These are phyloP conservation scores for Beaufortia kweichowensis DNA, from an alignment of 2,113 vertebrate genomes.

Conservation along the genomic window DNA sequence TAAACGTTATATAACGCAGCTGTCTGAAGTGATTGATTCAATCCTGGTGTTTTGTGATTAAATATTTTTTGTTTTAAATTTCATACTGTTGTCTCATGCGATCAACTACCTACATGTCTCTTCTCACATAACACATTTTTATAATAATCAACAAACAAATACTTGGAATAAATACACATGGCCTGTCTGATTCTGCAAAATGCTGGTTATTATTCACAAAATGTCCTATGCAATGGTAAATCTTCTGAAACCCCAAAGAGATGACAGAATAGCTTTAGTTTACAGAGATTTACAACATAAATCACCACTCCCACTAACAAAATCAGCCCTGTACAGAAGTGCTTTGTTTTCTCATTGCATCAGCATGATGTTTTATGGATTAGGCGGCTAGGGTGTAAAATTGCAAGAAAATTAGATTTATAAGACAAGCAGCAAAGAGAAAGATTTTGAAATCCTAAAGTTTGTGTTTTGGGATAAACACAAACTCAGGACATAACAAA, in stretches of 20 bases:
- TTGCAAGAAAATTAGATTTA: background rate
- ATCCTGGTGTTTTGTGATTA: background rate
- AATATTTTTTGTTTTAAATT: too few relatives aligned
- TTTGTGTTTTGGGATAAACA: conserved; percentile 42
- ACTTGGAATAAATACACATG: background rate
- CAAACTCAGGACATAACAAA: too few relatives aligned
- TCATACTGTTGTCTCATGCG: too few relatives aligned
- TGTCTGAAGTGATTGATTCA: background rate
- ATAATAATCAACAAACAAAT: background rate
- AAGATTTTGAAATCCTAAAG: background rate
- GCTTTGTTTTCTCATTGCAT: conserved; percentile 10
- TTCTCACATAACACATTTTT: too few relatives aligned
- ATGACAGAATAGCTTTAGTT: background rate
- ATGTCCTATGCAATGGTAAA: too few relatives aligned
- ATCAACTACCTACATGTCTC: too few relatives aligned
- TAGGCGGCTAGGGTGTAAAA: background rate
- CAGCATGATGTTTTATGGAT: conserved; percentile 8
- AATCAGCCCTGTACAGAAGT: background rate
- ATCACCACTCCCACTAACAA: background rate
- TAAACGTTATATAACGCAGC: too few relatives aligned
- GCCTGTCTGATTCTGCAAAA: background rate
- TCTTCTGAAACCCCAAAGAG: conserved; percentile 21
- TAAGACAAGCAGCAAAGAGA: background rate
- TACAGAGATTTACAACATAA: conserved; percentile 20
- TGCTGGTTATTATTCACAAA: too few relatives aligned